Evolutionary conservation across 1,140 invertebrate genomes (phyloP), one percentile per base, ranked within the genome.

Genomic region (Procambarus clarkii): DNA sequence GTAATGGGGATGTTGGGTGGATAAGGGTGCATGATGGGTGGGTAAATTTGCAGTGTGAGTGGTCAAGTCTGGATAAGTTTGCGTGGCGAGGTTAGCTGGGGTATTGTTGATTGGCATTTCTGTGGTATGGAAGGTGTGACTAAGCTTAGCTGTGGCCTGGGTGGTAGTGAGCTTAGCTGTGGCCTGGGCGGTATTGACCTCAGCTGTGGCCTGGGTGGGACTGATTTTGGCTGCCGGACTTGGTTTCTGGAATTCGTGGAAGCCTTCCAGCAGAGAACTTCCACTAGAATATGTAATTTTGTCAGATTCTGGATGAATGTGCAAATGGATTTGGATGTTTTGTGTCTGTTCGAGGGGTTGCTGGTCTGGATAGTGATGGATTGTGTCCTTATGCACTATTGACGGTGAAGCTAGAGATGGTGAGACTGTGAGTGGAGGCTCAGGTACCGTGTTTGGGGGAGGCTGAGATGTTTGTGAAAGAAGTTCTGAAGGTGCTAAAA

Each of bases 321-420:
- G 81, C 15, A 90, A 81, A 54, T 90, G 88, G 44, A 90, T 90
- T 34, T 90, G 81, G 21, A 90, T 81, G 7, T 84, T 90, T 34
- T 90, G 88, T 15, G 64, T 84, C n/a, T 84, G 88, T 50, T 90
- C 88, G 24, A 76, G 44, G 2, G 71, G 71, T 9, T 84, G n/a
- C 8, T 83, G 80, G n/a, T 90, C 54, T n/a, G 80, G 34, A 18
- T 69, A 21, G 15, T 83, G 46, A 48, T 84, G 44, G 18, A 90
- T n/a, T 1, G 82, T 76, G 24, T 90, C 88, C n/a, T 83, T 90
- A 24, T 77, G 15, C 44, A 85, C 74, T 46, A 34, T 8, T 21
- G 88, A 2, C 21, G n/a, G 13, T 8, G 50, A 9, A 24, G 80
- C n/a, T 58, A 3, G 45, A 9, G 45, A 13, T 44, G 48, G 77